Conservation (phyloP, 2,797 vertebrate species). For the Rhadinocentrus ornatus region DNA sequence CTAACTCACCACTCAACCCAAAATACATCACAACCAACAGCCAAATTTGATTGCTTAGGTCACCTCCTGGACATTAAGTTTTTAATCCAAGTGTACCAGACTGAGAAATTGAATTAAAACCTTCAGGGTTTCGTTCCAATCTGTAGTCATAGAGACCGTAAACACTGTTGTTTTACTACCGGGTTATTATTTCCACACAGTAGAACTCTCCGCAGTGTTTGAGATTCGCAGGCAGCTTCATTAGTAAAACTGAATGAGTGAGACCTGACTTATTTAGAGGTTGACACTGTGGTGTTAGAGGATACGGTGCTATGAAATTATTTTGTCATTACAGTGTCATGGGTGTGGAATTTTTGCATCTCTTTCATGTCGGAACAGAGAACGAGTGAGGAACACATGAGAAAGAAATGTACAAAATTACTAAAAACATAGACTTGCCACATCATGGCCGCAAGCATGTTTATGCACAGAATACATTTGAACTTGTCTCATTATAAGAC, state of each 20-base stretch:
- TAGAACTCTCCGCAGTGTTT: slow-evolving; percentile 1
- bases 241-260: slow-evolving; percentile 15
- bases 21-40: slow-evolving; percentile 51
- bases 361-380: slow-evolving; percentile 35
- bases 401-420: slow-evolving; percentile 18
- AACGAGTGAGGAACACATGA: slow-evolving; percentile 11
- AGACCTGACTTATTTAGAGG: slow-evolving; percentile 22
- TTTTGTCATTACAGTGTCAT: slow-evolving; percentile 53
- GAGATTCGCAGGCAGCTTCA: slow-evolving; percentile 32
- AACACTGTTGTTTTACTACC: slow-evolving; percentile 48
- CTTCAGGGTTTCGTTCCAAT: slow-evolving; percentile 38
- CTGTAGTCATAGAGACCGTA: slow-evolving; percentile 41
- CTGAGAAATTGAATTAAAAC: slow-evolving; percentile 62
- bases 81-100: slow-evolving; percentile 49
- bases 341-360: slow-evolving; percentile 40
- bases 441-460: slow-evolving; percentile 25
- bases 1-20: slow-evolving; percentile 41
- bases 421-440: slow-evolving; percentile 32
- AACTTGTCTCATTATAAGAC: slow-evolving; percentile 17
- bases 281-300: slow-evolving; percentile 39
- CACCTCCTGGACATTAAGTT: slow-evolving; percentile 36
- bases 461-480: slow-evolving; percentile 35
- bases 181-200: slow-evolving; percentile 34
- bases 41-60: slow-evolving; percentile 42
- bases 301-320: slow-evolving; percentile 49